phyloP scores from a whole-genome alignment of 2,888 invertebrate species.

The Lamellibrachia columna region DNA sequence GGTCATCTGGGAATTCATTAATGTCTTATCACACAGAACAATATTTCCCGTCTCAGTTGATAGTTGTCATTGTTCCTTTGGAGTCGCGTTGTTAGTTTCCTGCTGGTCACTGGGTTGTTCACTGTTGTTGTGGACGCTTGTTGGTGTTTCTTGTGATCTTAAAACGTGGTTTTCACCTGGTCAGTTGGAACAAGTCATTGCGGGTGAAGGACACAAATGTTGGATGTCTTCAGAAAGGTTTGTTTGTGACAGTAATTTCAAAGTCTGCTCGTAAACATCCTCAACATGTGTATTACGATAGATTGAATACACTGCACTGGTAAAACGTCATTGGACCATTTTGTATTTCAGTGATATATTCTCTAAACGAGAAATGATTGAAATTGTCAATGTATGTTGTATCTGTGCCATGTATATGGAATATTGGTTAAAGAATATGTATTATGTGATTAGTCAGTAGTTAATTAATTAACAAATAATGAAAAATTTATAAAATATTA shows the following conservation, averaged over 20 bases:
- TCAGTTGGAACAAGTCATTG: background rate
- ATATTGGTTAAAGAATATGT: no score
- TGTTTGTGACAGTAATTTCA: background rate
- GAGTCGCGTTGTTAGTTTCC: background rate
- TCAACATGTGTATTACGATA: no score
- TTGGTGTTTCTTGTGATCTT: background rate
- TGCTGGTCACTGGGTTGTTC: background rate
- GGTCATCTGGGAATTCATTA: background rate
- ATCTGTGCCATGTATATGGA: no score
- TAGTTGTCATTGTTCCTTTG: background rate
- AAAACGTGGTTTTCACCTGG: background rate
- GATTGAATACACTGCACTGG: no score
- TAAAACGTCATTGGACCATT: no score
- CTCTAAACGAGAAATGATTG: no score
- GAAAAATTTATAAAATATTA: no score
- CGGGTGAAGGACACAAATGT: background rate
- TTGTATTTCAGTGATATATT: no score
- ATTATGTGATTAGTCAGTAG: no score
- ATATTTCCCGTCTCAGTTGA: background rate
- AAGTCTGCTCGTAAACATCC: background rate
- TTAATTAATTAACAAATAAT: no score
- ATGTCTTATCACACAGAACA: conserved; percentile 1
- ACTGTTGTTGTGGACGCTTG: background rate
- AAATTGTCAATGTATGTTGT: no score
- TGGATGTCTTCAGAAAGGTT: background rate